Conservation (phyloP, 2,113 vertebrate species). For the Phrynosoma blainvillii region DNA sequence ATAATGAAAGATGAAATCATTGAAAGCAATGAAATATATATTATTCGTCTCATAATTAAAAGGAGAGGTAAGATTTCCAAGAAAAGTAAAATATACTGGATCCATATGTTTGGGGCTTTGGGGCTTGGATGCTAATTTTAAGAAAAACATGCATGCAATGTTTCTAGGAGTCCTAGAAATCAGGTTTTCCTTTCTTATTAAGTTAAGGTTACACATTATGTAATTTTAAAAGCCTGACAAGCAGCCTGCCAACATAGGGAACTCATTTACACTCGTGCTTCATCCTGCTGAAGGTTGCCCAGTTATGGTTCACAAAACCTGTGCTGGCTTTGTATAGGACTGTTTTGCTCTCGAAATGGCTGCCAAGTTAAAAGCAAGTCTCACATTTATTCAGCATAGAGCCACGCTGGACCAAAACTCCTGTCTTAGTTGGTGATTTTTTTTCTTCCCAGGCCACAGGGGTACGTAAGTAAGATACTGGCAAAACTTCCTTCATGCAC, state of each 20-base stretch:
- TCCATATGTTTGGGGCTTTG: slow-evolving; percentile 55
- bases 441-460: background rate
- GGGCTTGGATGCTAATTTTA: slow-evolving; percentile 63
- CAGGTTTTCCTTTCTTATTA: slow-evolving; percentile 67
- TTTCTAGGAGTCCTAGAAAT: slow-evolving; percentile 57
- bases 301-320: background rate
- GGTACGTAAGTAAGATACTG: background rate
- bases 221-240: slow-evolving; percentile 62
- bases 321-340: background rate
- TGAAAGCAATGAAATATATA: background rate
- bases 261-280: background rate
- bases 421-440: background rate
- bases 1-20: no score
- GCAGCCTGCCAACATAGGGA: slow-evolving; percentile 16
- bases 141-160: slow-evolving; percentile 46
- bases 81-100: slow-evolving; percentile 65
- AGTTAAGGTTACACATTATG: slow-evolving; percentile 64
- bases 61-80: slow-evolving; percentile 47
- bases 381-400: background rate
- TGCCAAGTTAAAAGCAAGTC: background rate
- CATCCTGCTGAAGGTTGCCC: background rate
- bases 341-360: background rate
- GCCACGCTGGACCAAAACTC: background rate
- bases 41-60: slow-evolving; percentile 38
- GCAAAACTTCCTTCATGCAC: background rate